Conservation (phyloP, 2,888 invertebrate genomes). For the Eupeodes luniger region DNA sequence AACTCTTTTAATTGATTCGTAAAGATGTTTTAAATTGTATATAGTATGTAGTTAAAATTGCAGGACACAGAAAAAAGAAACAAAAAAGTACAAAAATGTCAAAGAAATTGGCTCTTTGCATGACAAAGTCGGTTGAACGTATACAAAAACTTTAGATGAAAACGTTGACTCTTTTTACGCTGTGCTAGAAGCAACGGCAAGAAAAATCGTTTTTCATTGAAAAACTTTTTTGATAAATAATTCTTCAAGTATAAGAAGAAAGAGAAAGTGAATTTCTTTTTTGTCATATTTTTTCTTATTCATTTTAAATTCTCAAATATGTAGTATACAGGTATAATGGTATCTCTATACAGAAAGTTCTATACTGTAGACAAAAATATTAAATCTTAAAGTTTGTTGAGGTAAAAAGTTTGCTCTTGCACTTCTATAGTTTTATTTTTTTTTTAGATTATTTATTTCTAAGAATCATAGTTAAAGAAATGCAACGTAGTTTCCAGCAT, state of each 20-base stretch:
- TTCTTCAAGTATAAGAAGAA: constrained; percentile 39
- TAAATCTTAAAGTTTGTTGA: constrained; percentile 27
- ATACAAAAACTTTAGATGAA: constrained; percentile 44
- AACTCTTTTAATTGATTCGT: constrained; percentile 41
- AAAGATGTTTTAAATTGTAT: constrained; percentile 52
- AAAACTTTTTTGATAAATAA: constrained; percentile 62
- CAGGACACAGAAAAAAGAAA: neutral
- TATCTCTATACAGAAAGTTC: neutral
- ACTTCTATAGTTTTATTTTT: neutral
- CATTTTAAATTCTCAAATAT: neutral
- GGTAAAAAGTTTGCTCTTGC: constrained; percentile 21
- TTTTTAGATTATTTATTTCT: neutral
- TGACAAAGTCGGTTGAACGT: constrained; percentile 30
- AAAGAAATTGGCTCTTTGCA: constrained; percentile 46
- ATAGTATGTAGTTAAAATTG: constrained; percentile 32
- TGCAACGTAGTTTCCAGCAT: neutral
- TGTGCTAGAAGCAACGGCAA: constrained; percentile 22
- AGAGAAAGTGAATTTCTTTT: constrained; percentile 50
- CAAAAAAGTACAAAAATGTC: neutral
- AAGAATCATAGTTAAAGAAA: neutral
- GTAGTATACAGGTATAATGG: neutral
- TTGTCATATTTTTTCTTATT: neutral
- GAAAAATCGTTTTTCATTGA: constrained; percentile 62
- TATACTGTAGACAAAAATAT: constrained; percentile 3
- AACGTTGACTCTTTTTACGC: constrained; percentile 37